Evolutionary conservation across 1,140 invertebrate species (phyloP), one percentile per base, ranked within the genome.

Genomic region (Aphaenogaster ashmeadi): DNA sequence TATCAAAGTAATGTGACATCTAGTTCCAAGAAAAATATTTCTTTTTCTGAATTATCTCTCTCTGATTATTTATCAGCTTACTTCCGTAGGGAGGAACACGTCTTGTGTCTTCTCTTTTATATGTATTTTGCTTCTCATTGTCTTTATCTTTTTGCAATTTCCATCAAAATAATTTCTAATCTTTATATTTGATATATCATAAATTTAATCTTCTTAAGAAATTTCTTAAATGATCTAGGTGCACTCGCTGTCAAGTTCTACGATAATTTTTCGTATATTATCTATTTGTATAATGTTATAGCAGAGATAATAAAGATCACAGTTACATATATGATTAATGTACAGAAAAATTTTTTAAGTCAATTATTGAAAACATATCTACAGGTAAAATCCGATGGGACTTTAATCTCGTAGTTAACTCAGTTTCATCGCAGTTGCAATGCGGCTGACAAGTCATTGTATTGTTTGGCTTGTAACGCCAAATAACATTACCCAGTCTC

Each of bases 1-100:
- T 91, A 90, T 89, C 79, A 87, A 89, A 87, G 67, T 79, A 89
- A 89, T 87, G 87, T 87, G 87, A 89, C 87, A 66, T 86, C 36
- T 86, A 79, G 71, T 85, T 86, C 74, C 33, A 80, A 72, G 81
- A 60, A 86, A 81, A 85, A 89, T 87, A 87, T 87, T 87, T 86
- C 86, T 87, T 27, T 38, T 83, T 67, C 54, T 52, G 50, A 58
- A 88, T 27, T 27, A 27, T 27, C n/a, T n/a, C n/a, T n/a, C n/a
- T n/a, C 27, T 27, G 89, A 91, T 91, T 91, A 91, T 90, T 91
- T 91, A 91, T 90, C 88, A 88, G 89, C 87, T 91, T 87, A 90
- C 85, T 86, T 67, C 72, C 47, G 18, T 33, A 56, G 54, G 18
- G 18, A 66, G 15, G 18, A 66, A 41, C 18, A 38, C 21, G 7